phyloP scores from a whole-genome alignment of 2,888 invertebrate species.

The Pristionchus arcanus region DNA sequence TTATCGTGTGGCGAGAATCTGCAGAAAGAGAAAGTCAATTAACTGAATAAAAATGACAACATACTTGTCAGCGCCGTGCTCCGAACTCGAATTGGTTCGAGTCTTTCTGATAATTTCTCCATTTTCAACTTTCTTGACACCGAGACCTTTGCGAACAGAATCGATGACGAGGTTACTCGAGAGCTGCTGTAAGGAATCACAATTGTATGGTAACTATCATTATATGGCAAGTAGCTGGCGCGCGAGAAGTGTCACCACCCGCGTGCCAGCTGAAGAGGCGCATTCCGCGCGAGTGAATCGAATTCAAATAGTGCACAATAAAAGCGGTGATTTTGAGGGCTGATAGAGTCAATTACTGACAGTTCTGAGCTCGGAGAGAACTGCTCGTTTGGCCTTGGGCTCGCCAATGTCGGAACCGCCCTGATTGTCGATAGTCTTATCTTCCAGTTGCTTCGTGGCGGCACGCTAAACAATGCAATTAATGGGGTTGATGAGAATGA shows the following conservation, averaged over 20 bases:
- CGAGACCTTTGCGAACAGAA: slow-evolving; percentile 37
- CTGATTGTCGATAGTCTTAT: slow-evolving; percentile 27
- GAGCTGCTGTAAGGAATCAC: slow-evolving; percentile 28
- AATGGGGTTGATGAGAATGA: background rate
- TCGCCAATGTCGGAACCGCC: slow-evolving; percentile 2
- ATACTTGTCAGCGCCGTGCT: slow-evolving; percentile 7
- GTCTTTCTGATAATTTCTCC: background rate
- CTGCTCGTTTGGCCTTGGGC: slow-evolving; percentile 52
- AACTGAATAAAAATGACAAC: too few species aligned
- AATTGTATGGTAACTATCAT: background rate
- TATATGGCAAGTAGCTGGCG: background rate
- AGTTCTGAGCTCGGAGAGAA: slow-evolving; percentile 48
- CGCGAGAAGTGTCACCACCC: background rate
- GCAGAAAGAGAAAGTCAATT: background rate
- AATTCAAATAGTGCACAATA: background rate
- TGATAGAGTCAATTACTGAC: slow-evolving; percentile 15
- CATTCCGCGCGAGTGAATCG: background rate
- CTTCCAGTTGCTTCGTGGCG: slow-evolving; percentile 48
- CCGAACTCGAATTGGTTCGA: background rate
- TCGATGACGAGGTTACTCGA: slow-evolving; percentile 30
- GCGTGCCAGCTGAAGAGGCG: background rate
- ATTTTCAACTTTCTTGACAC: background rate
- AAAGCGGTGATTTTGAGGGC: background rate
- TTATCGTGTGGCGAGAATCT: background rate
- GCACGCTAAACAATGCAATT: slow-evolving; percentile 38